Conservation (phyloP, 1,140 invertebrate genomes). For the Hyles euphorbiae region DNA sequence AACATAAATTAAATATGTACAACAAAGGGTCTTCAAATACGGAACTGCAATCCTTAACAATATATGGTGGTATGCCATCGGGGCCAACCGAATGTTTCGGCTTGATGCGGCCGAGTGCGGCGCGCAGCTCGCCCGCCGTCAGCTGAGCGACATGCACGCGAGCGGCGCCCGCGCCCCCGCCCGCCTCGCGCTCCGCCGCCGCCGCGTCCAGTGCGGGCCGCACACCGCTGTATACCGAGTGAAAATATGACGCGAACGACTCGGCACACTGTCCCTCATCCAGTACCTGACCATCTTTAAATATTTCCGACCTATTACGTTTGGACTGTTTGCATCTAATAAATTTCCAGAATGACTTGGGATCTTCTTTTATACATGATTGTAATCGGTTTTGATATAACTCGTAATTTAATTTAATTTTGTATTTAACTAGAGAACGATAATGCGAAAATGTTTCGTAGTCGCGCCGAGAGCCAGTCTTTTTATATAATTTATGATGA, state of each 20-base stretch:
- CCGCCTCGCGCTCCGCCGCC: neutral
- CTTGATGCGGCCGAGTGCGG: constrained; percentile 10
- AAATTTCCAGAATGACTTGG: too few species aligned
- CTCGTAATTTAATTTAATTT: too few species aligned
- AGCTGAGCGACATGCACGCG: constrained; percentile 4
- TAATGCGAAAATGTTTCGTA: too few species aligned
- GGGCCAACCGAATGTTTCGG: constrained; percentile 13
- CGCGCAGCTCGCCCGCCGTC: constrained; percentile 1
- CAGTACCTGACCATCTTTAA: too few species aligned
- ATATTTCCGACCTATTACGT: too few species aligned
- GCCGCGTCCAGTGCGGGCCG: neutral
- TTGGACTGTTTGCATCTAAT: too few species aligned
- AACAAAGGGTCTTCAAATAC: constrained; percentile 1
- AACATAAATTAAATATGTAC: constrained; percentile 15
- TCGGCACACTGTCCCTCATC: neutral
- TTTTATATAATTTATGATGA: too few species aligned
- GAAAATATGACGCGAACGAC: neutral
- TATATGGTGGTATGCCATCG: constrained; percentile 11
- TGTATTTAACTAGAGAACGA: too few species aligned
- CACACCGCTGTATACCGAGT: neutral
- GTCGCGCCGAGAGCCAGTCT: too few species aligned
- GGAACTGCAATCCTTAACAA: constrained; percentile 7
- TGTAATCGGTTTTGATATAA: too few species aligned
- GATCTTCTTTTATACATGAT: too few species aligned
- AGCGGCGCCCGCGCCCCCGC: neutral